These are phyloP conservation scores for Drosophila mimica DNA, from an alignment of 2,888 invertebrate genomes.

Conservation along the genomic window DNA sequence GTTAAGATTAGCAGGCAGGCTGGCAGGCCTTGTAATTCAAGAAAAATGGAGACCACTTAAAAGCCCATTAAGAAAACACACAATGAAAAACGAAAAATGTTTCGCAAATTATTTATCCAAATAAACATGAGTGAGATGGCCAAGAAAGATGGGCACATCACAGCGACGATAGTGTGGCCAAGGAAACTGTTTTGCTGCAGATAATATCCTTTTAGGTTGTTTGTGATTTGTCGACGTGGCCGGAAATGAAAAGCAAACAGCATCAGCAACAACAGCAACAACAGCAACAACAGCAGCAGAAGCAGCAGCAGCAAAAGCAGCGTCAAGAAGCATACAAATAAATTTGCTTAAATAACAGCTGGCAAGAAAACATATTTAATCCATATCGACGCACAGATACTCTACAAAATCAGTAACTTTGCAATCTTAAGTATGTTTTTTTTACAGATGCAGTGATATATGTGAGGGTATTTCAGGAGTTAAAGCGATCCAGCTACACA, in stretches of 20 bases:
- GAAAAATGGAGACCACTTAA: slow-evolving; percentile 58
- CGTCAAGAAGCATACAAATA: slow-evolving; percentile 49
- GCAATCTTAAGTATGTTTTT: not conserved
- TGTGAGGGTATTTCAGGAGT: not conserved
- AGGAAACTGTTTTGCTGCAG: slow-evolving; percentile 71
- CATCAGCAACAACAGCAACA: slow-evolving; percentile 26
- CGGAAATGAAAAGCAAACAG: slow-evolving; percentile 77
- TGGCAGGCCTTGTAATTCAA: slow-evolving; percentile 30
- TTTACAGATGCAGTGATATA: not conserved
- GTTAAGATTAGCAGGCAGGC: slow-evolving; percentile 33
- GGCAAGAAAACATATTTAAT: slow-evolving; percentile 11
- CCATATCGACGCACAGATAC: slow-evolving; percentile 12
- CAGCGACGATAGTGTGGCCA: slow-evolving; percentile 52
- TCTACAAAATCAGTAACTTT: slow-evolving; percentile 2
- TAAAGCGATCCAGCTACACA: slow-evolving; percentile 30
- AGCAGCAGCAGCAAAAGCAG: slow-evolving; percentile 13
- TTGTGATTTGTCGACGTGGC: slow-evolving; percentile 79
- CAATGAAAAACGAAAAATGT: slow-evolving; percentile 68
- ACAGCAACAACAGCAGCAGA: slow-evolving; percentile 15
- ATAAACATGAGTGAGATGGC: slow-evolving; percentile 56
- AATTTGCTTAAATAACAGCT: slow-evolving; percentile 67
- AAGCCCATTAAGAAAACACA: slow-evolving; percentile 63
- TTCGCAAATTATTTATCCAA: slow-evolving; percentile 77
- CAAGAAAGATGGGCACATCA: slow-evolving; percentile 11
- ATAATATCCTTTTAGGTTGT: slow-evolving; percentile 75